Percentiles rank a stretch among this genome's conserved stretches.
These are phyloP conservation scores for Macroglossus sobrinus DNA, from an alignment of 2,113 vertebrate genomes.

Conservation along the genomic window DNA sequence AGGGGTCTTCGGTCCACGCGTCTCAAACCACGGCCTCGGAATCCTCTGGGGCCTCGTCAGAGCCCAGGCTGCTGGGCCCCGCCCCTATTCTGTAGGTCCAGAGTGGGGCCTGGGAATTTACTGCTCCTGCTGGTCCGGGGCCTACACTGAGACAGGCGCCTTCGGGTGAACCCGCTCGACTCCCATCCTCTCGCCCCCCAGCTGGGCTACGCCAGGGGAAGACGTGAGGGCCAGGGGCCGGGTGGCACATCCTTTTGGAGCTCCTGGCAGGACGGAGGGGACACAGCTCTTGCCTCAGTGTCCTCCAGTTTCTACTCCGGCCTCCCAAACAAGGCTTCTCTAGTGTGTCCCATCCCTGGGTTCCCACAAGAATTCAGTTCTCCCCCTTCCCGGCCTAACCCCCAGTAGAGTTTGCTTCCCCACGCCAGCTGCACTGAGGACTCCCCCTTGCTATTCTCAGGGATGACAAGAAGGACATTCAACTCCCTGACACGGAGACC, in stretches of 20 bases:
- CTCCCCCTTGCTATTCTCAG: not conserved
- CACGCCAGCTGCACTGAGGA: rapidly evolving
- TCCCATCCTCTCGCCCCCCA: not conserved
- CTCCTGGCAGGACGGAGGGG: not conserved
- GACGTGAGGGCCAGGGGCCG: not conserved
- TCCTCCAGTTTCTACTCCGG: not conserved
- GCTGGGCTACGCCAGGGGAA: not conserved
- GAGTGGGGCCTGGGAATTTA: not conserved
- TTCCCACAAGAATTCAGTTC: not conserved
- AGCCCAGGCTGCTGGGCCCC: rapidly evolving
- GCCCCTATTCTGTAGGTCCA: not conserved
- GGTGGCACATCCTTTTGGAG: no score
- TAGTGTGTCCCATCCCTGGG: not conserved
- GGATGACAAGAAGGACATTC: not conserved
- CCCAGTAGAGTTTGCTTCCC: not conserved
- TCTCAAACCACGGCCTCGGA: not conserved
- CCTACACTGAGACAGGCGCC: not conserved
- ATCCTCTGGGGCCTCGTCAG: no score
- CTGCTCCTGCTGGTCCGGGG: no score
- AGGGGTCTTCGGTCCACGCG: not conserved
- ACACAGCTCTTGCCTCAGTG: not conserved
- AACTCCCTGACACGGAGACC: not conserved
- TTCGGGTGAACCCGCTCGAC: not conserved
- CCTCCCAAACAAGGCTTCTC: not conserved
- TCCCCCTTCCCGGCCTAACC: not conserved